Base-by-base conservation (phyloP, 2,888 invertebrate species). In the Pterobdella sp. region DNA sequence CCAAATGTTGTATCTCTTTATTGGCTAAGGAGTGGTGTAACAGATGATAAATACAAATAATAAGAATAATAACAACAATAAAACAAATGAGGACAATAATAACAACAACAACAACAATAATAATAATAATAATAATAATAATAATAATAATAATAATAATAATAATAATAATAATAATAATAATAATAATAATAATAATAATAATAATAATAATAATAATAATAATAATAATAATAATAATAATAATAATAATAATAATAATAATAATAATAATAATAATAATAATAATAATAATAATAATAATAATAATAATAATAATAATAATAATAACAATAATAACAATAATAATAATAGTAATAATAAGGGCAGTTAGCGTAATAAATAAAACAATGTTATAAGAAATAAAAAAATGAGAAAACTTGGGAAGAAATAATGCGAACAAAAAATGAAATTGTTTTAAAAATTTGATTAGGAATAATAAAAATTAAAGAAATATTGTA, bases 281-380 rank as follows among this genome's bases (percentile, higher is more conserved):
- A 64, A 14, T 64, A 14, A 64, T 14, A 14, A 64, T 14, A 64
- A 14, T 26, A 64, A 64, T 26, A 64, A 64, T 14, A 10, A 65
- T 65, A 65, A 65, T 65, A 65, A 65, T 26, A 65, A 65, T 1
- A 4, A 26, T 4, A 65, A 26, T 26, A 65, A 65, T 26, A 65
- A 65, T 26, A 4, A 65, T 65, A 65, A 65, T 65, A 65, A 65
- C 10, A 65, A 65, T 26, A 4, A 26, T 65, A 65, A 65, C 34
- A 65, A 65, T 26, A 65, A 65, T 31, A 4, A 26, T 65, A 65
- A 65, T 65, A 65, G 34, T 26, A 65, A 65, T 26, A 2, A 65
- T 65, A 65, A 65, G 29, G 34, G 34, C 32, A 65, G 34, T 26
- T 3, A 65, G 29, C 29, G 34, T 65, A 65, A 49, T 26, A 65